A percentile compares a stretch with the other conserved stretches of the same genome.
phyloP scores from a whole-genome alignment of 2,113 vertebrate species.

The Heterotilapia buettikoferi region DNA sequence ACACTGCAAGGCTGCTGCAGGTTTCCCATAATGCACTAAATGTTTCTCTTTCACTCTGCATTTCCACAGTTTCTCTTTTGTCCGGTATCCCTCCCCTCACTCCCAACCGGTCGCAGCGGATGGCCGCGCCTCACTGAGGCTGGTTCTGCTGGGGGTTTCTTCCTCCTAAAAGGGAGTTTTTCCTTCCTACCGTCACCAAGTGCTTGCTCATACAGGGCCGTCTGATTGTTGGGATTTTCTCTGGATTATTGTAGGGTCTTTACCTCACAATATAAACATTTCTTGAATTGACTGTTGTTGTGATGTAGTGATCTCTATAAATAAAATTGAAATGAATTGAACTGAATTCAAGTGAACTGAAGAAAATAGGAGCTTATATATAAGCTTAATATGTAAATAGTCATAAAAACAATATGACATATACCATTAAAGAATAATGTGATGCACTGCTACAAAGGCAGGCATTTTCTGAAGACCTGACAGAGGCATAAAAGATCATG shows the following conservation, averaged over 20 bases:
- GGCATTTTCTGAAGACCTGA: background rate
- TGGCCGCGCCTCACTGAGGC: background rate
- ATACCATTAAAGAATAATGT: background rate
- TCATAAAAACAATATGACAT: background rate
- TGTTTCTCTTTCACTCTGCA: background rate
- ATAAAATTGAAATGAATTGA: background rate
- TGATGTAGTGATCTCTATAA: background rate
- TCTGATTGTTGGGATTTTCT: background rate
- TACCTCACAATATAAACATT: background rate
- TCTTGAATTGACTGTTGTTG: background rate
- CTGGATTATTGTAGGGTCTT: background rate
- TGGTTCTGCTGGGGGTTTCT: background rate
- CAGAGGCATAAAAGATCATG: background rate
- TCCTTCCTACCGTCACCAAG: background rate
- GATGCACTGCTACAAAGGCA: background rate
- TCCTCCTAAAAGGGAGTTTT: background rate
- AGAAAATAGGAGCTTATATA: background rate
- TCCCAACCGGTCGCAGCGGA: rapidly evolving
- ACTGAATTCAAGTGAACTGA: background rate
- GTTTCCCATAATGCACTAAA: background rate
- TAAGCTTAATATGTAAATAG: background rate
- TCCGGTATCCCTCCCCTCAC: background rate
- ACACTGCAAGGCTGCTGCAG: background rate
- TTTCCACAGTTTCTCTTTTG: background rate
- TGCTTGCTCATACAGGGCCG: background rate